Base-by-base conservation (phyloP, 2,888 invertebrate genomes). In the Yponomeuta sedellus region DNA sequence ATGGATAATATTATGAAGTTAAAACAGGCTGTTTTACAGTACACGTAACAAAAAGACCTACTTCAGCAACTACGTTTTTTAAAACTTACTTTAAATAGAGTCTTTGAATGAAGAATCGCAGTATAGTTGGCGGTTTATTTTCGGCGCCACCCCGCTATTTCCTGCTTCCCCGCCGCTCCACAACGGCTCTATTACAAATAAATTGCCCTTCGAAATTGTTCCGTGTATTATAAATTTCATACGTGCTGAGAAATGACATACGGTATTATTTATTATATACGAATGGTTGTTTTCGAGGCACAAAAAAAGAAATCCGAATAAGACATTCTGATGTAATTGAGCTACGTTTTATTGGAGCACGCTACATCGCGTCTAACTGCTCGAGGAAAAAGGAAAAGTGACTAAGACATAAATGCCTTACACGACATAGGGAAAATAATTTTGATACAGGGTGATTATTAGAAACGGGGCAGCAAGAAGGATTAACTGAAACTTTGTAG, bases 241-340 rank as follows among this genome's bases (percentile, higher is more conserved):
- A 91, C 91, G 88, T 90, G 91, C 91, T 91, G 91, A 88, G 91
- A 90, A 91, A 90, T 88, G 90, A 90, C 91, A 91, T 89, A 89
- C 88, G 91, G 89, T 83, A 86, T 87, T 89, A 90, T 91, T 91
- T 90, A 90, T 89, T 86, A 34, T 34, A 34, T 34, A 87, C 84
- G 75, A 75, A 76, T 77, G 74, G 80, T 80, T 82, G 34, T 66
- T 84, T 84, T 80, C 74, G 78, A 34, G 79, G 81, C 78, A 52
- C 44, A 52, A 52, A 52, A 52, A 52, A 82, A 86, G 66, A 67
- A 86, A 86, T 77, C 85, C 79, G 87, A 87, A 88, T 82, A 88
- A 88, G 89, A 88, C 87, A 86, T 89, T 86, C 82, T 87, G 83
- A 85, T 78, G 85, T 90, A 91, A 90, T 91, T 90, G 88, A 85